These are phyloP conservation scores for Brevipalpus yothersi DNA, from an alignment of 1,140 invertebrate species.

Conservation along the genomic window DNA sequence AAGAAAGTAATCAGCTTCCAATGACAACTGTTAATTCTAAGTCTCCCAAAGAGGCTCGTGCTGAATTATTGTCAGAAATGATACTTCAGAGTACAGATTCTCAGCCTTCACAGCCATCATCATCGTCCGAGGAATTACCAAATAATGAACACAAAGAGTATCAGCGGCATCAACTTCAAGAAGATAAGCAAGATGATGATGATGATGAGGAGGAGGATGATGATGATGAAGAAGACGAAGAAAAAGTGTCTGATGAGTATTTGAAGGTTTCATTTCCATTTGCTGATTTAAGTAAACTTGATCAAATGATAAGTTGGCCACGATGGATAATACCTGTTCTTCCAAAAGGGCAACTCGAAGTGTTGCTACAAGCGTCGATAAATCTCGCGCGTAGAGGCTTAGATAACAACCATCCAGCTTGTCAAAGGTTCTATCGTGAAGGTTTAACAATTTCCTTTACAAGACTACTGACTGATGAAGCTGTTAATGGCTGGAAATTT, in stretches of 20 bases:
- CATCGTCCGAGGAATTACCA: too few relatives aligned
- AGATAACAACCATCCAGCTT: slow-evolving; percentile 65
- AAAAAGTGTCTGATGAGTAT: not conserved
- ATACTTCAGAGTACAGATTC: too few relatives aligned
- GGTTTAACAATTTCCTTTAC: slow-evolving; percentile 82
- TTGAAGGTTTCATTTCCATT: slow-evolving; percentile 41
- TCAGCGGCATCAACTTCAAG: too few relatives aligned
- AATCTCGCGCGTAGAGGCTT: slow-evolving; percentile 53
- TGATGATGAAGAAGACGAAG: not conserved
- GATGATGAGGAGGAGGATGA: too few relatives aligned
- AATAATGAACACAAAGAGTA: too few relatives aligned
- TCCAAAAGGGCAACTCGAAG: slow-evolving; percentile 81
- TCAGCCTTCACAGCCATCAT: too few relatives aligned
- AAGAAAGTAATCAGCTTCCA: too few relatives aligned
- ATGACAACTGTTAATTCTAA: too few relatives aligned
- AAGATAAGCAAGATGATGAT: too few relatives aligned
- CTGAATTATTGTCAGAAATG: too few relatives aligned
- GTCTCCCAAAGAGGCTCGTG: too few relatives aligned
- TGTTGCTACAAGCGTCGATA: slow-evolving; percentile 64
- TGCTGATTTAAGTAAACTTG: slow-evolving; percentile 54
- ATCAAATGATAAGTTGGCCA: slow-evolving; percentile 71
- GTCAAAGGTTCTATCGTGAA: slow-evolving; percentile 83
- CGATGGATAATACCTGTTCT: slow-evolving; percentile 91
- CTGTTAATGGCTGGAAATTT: slow-evolving; percentile 86
- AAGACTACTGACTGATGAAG: slow-evolving; percentile 93